A percentile compares a stretch with the other conserved stretches of the same genome.
These are phyloP conservation scores for Chlamydotis undulata DNA, from an alignment of 2,113 vertebrate species.

Conservation along the genomic window DNA sequence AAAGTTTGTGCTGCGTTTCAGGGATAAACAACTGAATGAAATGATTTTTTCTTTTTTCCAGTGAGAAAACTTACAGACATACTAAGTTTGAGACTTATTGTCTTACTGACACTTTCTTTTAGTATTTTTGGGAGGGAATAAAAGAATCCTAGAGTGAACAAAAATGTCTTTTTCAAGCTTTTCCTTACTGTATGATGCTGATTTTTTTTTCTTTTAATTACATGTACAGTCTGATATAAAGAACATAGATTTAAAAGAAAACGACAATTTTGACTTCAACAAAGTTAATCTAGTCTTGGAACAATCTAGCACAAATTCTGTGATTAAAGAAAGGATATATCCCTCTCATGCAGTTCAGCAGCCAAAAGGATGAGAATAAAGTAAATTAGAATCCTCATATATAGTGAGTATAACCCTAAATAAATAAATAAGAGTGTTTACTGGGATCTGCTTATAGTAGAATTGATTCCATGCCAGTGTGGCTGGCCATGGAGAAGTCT, in stretches of 20 bases:
- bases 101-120: not conserved
- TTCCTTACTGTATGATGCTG: not conserved
- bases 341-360: not conserved
- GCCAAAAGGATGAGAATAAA: not conserved
- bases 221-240: not conserved
- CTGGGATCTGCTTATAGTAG: not conserved
- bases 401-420: not conserved
- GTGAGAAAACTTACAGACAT: not conserved
- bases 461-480: not conserved
- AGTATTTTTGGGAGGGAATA: not conserved
- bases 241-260: not conserved
- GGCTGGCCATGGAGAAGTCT: not conserved
- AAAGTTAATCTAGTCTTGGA: not conserved
- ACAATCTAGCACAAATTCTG: not conserved
- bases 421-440: not conserved
- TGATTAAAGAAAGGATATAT: not conserved
- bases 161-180: not conserved
- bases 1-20: not conserved
- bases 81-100: not conserved
- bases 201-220: not conserved
- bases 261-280: not conserved
- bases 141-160: not conserved
- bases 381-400: not conserved
- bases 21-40: not conserved
- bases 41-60: not conserved